Evolutionary conservation across 2,797 vertebrate species (phyloP).

Genomic region (Pseudomugil tenellus): DNA sequence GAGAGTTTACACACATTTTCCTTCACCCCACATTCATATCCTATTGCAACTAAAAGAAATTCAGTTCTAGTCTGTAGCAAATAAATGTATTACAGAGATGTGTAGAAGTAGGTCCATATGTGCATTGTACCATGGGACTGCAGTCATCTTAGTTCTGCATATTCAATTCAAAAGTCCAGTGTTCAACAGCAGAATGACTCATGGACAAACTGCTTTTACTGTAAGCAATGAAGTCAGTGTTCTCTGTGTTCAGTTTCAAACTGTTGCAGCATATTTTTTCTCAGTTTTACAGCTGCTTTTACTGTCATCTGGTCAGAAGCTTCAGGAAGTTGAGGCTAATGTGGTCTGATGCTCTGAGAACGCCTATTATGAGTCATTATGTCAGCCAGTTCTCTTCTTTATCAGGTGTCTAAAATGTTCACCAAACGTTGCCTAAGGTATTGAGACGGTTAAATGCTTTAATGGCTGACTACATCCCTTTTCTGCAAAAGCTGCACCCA

Average conservation of each 20-base stretch:
- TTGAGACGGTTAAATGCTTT: constrained; percentile 13
- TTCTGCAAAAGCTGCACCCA: background rate
- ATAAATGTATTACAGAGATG: background rate
- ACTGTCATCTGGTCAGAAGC: constrained; percentile 31
- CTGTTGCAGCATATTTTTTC: background rate
- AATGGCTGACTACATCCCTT: constrained; percentile 18
- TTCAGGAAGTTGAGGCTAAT: constrained; percentile 32
- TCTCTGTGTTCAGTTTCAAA: constrained; percentile 6
- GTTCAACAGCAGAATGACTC: constrained; percentile 17
- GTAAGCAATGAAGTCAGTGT: constrained; percentile 5
- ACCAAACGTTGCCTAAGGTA: constrained; percentile 15
- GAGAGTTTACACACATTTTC: constrained; percentile 29
- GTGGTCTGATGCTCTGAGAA: background rate
- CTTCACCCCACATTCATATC: background rate
- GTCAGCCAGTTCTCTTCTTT: constrained; percentile 30
- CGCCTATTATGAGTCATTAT: constrained; percentile 52
- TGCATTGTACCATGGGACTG: constrained; percentile 5
- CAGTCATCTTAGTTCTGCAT: background rate
- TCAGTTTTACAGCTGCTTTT: background rate
- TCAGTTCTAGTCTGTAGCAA: background rate
- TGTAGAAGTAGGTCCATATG: background rate
- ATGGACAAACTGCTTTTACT: constrained; percentile 2
- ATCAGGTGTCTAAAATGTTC: constrained; percentile 37
- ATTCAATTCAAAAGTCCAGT: constrained; percentile 16
- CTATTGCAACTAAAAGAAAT: constrained; percentile 4